These are phyloP conservation scores for Sebastes hubbsi DNA, from an alignment of 2,797 vertebrate genomes.

Conservation along the genomic window DNA sequence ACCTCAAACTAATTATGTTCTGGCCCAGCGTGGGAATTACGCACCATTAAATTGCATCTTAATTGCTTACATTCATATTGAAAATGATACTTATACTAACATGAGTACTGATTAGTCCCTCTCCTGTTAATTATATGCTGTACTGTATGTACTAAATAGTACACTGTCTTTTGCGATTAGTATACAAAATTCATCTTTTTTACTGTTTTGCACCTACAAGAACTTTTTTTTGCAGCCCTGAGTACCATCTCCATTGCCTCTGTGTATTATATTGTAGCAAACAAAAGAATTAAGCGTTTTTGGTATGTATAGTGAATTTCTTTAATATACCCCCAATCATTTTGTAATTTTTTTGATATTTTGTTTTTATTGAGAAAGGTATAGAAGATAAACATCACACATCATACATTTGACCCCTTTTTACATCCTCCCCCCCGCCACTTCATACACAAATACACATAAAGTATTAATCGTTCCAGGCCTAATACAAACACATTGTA, in stretches of 20 bases:
- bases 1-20: conserved; percentile 14
- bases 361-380: too few species aligned
- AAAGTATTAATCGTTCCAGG: too few species aligned
- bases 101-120: background rate
- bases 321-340: background rate
- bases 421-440: too few species aligned
- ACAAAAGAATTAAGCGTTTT: background rate
- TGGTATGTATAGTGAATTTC: background rate
- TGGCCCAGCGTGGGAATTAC: background rate
- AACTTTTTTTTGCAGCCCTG: background rate
- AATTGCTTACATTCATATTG: background rate
- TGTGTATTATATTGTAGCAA: background rate
- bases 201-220: background rate
- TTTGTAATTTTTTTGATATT: background rate
- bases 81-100: background rate
- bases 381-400: too few species aligned
- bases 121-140: background rate
- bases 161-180: background rate
- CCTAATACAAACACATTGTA: background rate
- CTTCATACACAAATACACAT: too few species aligned
- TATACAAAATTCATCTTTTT: background rate
- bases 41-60: conserved; percentile 3
- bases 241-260: background rate
- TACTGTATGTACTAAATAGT: background rate
- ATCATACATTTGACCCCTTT: too few species aligned